These are phyloP conservation scores for Talpa occidentalis DNA, from an alignment of 2,113 vertebrate genomes.

Conservation along the genomic window DNA sequence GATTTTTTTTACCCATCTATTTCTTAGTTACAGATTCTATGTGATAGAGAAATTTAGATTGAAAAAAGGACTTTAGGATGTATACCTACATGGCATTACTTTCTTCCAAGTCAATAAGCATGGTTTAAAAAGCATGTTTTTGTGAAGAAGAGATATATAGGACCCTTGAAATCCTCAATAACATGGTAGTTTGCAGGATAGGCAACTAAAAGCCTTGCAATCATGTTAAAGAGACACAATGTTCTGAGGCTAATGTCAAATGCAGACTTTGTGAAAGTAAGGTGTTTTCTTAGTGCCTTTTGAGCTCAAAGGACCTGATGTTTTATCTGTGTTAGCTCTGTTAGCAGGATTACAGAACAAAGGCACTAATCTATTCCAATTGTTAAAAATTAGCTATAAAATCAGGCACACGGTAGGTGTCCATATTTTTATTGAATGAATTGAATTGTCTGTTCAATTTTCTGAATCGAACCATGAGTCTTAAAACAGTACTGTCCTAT, in stretches of 20 bases:
- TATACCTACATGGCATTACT: neutral
- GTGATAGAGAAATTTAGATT: neutral
- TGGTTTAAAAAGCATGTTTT: fast-evolving
- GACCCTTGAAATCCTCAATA: neutral
- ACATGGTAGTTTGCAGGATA: neutral
- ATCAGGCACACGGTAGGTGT: neutral
- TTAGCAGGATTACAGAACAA: neutral
- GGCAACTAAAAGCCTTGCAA: neutral
- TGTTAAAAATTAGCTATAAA: conserved; percentile 42
- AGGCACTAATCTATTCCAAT: neutral
- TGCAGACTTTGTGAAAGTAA: conserved; percentile 20
- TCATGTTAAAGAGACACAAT: neutral
- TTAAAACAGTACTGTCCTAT: neutral
- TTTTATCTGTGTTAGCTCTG: neutral
- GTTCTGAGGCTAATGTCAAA: neutral
- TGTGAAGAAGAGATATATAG: neutral
- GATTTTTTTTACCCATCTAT: neutral
- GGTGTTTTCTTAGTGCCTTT: neutral
- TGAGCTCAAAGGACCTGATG: neutral
- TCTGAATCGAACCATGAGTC: neutral
- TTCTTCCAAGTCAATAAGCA: conserved; percentile 1
- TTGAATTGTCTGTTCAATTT: neutral
- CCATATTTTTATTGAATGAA: conserved; percentile 16
- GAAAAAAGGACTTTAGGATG: neutral
- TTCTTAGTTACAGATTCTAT: neutral